A percentile compares a stretch with the other conserved stretches of the same genome.
These are phyloP conservation scores for Diorhabda carinulata DNA, from an alignment of 1,140 invertebrate genomes.

Conservation along the genomic window DNA sequence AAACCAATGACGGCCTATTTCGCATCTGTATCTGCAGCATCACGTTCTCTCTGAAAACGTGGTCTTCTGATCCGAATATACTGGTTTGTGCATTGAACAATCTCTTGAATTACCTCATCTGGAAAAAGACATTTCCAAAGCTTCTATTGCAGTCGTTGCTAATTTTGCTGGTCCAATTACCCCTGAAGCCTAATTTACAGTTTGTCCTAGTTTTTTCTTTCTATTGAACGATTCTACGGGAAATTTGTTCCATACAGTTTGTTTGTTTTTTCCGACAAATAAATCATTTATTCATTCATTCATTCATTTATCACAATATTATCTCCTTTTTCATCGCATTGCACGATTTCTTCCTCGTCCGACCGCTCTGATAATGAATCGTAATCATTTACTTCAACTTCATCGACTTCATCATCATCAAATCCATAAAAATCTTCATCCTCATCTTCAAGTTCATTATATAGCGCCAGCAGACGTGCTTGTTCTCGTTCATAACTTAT, in stretches of 20 bases:
- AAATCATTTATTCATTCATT: neutral
- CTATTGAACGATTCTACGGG: neutral
- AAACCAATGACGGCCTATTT: slow-evolving; percentile 45
- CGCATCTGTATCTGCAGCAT: slow-evolving; percentile 9
- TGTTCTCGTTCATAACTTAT: slow-evolving; percentile 1
- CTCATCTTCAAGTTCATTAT: neutral
- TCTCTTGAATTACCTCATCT: slow-evolving; percentile 12
- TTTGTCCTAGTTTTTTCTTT: slow-evolving; percentile 5
- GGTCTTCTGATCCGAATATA: slow-evolving; percentile 8
- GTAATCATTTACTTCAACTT: too few relatives aligned
- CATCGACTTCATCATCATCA: neutral
- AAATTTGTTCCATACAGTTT: slow-evolving; percentile 3
- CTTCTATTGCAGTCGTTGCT: slow-evolving; percentile 6
- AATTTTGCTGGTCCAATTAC: neutral
- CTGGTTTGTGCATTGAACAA: slow-evolving; percentile 15
- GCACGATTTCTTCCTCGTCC: too few relatives aligned
- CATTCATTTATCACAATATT: slow-evolving; percentile 1
- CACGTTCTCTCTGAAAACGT: slow-evolving; percentile 11
- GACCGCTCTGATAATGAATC: too few relatives aligned
- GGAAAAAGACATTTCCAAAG: slow-evolving; percentile 8
- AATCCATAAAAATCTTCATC: neutral
- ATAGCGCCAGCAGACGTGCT: slow-evolving; percentile 4
- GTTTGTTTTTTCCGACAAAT: slow-evolving; percentile 4
- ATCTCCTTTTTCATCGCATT: too few relatives aligned
- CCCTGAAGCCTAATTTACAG: slow-evolving; percentile 5